A percentile compares a stretch with the other conserved stretches of the same genome.
Evolutionary conservation across 2,797 vertebrate genomes (phyloP).

Genomic region (Acipenser oxyrinchus): DNA sequence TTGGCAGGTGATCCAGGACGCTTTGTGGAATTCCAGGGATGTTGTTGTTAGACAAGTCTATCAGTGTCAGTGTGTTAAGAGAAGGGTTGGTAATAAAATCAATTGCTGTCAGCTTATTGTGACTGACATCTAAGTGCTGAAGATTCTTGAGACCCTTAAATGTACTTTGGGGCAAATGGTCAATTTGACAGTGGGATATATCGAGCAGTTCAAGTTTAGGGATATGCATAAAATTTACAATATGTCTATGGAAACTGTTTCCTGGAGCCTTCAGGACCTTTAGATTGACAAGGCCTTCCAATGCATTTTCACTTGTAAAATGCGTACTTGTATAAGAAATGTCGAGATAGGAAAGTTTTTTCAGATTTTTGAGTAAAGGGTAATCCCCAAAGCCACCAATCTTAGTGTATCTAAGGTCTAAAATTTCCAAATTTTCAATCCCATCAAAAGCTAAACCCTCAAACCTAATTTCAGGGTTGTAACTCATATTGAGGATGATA

Average conservation of each 20-base stretch:
- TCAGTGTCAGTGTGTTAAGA: constrained; percentile 30
- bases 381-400: constrained; percentile 28
- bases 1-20: constrained; percentile 32
- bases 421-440: constrained; percentile 34
- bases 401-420: constrained; percentile 48
- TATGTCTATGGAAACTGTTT: constrained; percentile 26
- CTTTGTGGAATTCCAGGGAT: constrained; percentile 29
- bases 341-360: constrained; percentile 52
- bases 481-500: constrained; percentile 54
- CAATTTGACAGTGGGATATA: constrained; percentile 48
- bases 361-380: constrained; percentile 43
- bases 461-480: constrained; percentile 42
- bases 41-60: constrained; percentile 53
- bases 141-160: constrained; percentile 43
- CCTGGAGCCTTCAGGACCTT: constrained; percentile 48
- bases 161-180: constrained; percentile 27
- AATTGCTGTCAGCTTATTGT: constrained; percentile 47
- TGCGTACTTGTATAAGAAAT: constrained; percentile 48
- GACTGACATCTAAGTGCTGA: constrained; percentile 47
- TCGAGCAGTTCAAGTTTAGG: constrained; percentile 44
- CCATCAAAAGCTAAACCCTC: constrained; percentile 27
- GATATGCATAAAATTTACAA: constrained; percentile 41
- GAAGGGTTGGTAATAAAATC: constrained; percentile 28
- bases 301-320: constrained; percentile 38
- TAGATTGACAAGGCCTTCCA: constrained; percentile 49